Conservation (phyloP, 2,797 vertebrate genomes). For the Etheostoma nigrum region DNA sequence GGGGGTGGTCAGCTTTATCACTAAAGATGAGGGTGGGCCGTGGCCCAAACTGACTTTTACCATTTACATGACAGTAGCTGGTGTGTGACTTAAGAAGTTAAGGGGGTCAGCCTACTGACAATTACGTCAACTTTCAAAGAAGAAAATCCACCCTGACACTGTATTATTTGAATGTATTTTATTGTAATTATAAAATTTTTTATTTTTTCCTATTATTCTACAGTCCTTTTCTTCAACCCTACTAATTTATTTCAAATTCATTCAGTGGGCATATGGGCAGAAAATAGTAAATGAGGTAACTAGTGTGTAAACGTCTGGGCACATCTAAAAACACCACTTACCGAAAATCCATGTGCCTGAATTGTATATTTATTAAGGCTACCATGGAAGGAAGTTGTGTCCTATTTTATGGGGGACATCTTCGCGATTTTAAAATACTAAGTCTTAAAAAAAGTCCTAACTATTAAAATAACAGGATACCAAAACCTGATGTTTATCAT, state of each 20-base stretch:
- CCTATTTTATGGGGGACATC: not conserved
- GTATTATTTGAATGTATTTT: not conserved
- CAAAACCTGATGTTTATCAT: not conserved
- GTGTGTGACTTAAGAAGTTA: conserved; percentile 10
- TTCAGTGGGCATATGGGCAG: not conserved
- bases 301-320: not conserved
- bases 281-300: not conserved
- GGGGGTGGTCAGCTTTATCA: conserved; percentile 33
- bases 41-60: conserved; percentile 11
- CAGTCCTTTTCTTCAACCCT: not conserved
- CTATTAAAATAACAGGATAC: not conserved
- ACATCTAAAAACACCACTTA: not conserved
- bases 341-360: not conserved
- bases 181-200: not conserved
- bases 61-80: conserved; percentile 17
- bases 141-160: not conserved
- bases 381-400: not conserved
- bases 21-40: conserved; percentile 32
- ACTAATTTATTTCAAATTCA: not conserved
- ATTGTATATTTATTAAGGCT: not conserved
- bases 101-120: not conserved
- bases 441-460: not conserved
- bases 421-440: not conserved
- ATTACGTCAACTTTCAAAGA: not conserved
- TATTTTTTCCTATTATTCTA: not conserved